Evolutionary conservation across 2,888 invertebrate species (phyloP), one percentile per base, ranked within the genome.

Genomic region (Heliconius cydno): DNA sequence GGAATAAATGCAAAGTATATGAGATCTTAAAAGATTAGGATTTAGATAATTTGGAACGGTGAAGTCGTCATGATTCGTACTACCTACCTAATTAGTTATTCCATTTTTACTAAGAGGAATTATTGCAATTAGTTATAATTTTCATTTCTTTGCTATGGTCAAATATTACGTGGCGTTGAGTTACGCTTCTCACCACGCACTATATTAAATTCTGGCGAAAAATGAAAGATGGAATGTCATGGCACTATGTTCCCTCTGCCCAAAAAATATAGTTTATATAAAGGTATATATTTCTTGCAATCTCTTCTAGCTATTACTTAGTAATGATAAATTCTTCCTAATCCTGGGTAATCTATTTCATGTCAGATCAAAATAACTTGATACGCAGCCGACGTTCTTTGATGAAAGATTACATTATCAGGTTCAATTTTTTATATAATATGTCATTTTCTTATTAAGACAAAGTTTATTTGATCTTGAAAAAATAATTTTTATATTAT

Each of bases 271-370:
- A 25, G 12, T 10, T 19, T n/a, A 7, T 60, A 25, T 25, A n/a
- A 22, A 60, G 22, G 0, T 60, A 10, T 3, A 63, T 12, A 13
- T n/a, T 13, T 63, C 63, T 28, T 6, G 6, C 25, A 25, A 25
- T 25, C 13, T 3, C 5, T 13, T 15, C 0, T 6, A 65, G 13
- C 1, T 25, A 25, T 25, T 13, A 70, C 25, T 22, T 41, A 63
- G 28, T 63, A 34, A 57, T 28, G 72, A 72, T 52, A 72, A 72
- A 72, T 34, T 72, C 30, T 1, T 72, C 1, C n/a, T 34, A 57
- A 73, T 60, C 38, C 34, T n/a, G 28, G 19, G 19, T 78, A 72
- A 78, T 72, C 72, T 63, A n/a, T 72, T 65, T 38, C 15, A 72
- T 65, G 77, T 72, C 77, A 78, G 46, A 65, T 46, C 15, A 60